Conservation (phyloP, 2,113 vertebrate species). For the Poeciliopsis occidentalis region DNA sequence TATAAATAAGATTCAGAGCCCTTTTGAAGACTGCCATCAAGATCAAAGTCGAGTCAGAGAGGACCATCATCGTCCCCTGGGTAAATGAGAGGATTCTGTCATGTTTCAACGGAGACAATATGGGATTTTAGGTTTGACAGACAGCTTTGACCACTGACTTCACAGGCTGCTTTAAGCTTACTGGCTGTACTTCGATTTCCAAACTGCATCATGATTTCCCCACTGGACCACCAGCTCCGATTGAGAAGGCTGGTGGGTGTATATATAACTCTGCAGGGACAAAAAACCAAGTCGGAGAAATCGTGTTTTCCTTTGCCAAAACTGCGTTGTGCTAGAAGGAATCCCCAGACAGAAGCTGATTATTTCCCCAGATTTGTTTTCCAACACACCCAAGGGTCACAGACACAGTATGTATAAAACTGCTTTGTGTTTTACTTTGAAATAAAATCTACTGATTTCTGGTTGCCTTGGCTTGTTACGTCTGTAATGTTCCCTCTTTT, state of each 20-base stretch:
- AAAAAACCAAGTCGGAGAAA: slow-evolving; percentile 19
- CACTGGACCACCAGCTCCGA: slow-evolving; percentile 13
- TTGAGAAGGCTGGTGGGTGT: slow-evolving; percentile 20
- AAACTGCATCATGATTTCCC: slow-evolving; percentile 14
- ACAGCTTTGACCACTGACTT: slow-evolving; percentile 24
- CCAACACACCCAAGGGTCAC: neutral
- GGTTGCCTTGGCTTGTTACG: neutral
- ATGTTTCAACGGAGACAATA: neutral
- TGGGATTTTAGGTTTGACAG: slow-evolving; percentile 35
- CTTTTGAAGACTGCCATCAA: slow-evolving; percentile 19
- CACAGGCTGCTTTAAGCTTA: slow-evolving; percentile 10
- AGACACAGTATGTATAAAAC: neutral
- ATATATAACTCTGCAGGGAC: slow-evolving; percentile 23
- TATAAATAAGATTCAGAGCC: slow-evolving; percentile 2
- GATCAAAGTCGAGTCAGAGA: slow-evolving; percentile 33
- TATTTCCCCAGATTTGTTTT: slow-evolving; percentile 16
- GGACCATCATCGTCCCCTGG: slow-evolving; percentile 20
- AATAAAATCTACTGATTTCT: neutral
- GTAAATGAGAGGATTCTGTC: slow-evolving; percentile 18
- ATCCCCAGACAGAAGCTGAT: slow-evolving; percentile 19
- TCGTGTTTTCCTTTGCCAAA: slow-evolving; percentile 36
- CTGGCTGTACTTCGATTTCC: slow-evolving; percentile 10
- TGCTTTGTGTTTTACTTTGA: neutral
- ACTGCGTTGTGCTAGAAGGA: slow-evolving; percentile 25
- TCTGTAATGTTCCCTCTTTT: slow-evolving; percentile 11